These are phyloP conservation scores for Cephalophus harveyi DNA, from an alignment of 2,113 vertebrate species.

Conservation along the genomic window DNA sequence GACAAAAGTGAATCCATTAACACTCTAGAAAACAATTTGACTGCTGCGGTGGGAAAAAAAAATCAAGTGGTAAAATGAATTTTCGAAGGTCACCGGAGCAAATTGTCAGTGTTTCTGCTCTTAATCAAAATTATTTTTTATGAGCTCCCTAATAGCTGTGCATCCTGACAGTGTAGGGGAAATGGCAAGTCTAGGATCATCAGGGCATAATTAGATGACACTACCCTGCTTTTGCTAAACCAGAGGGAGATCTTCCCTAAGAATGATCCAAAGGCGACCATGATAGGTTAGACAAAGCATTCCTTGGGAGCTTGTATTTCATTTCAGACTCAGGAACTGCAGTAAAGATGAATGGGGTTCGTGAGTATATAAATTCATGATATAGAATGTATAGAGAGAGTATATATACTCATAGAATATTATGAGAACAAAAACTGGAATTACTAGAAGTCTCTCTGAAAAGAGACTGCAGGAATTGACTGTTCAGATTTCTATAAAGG, in stretches of 20 bases:
- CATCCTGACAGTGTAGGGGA: background rate
- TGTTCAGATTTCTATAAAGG: background rate
- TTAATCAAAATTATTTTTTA: constrained; percentile 42
- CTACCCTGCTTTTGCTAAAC: background rate
- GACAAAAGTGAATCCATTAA: constrained; percentile 40
- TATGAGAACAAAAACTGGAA: background rate
- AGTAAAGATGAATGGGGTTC: background rate
- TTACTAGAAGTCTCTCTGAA: background rate
- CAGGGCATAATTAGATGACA: background rate
- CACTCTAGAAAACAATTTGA: background rate
- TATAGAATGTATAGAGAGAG: background rate
- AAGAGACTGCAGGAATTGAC: background rate
- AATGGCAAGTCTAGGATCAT: background rate
- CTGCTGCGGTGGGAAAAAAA: background rate
- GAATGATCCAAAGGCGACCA: background rate
- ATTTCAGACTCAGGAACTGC: background rate
- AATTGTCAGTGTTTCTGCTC: background rate
- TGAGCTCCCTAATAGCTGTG: background rate
- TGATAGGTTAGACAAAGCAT: background rate
- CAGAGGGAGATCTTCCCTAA: background rate
- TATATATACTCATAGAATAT: background rate
- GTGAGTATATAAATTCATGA: background rate
- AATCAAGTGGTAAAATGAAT: background rate
- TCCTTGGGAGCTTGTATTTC: background rate
- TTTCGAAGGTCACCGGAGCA: background rate